These are phyloP conservation scores for Anhinga anhinga DNA, from an alignment of 2,113 vertebrate genomes.

Conservation along the genomic window DNA sequence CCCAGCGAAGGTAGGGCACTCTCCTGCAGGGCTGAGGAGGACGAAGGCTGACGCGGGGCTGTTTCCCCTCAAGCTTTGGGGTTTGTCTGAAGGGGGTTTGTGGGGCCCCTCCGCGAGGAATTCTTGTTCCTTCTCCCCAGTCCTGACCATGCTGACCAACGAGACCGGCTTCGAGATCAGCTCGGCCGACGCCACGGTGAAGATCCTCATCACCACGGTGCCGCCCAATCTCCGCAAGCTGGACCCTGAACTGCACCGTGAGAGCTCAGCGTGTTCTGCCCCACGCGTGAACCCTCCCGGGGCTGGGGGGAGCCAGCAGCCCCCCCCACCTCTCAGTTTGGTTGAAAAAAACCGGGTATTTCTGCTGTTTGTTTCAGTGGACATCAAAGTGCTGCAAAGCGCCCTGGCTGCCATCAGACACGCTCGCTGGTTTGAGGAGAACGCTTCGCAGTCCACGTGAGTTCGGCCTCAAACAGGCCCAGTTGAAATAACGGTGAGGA, in stretches of 20 bases:
- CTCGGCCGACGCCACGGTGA: slow-evolving; percentile 92
- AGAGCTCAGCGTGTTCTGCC: background rate
- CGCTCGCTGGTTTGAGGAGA: slow-evolving; percentile 98
- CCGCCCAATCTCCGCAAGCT: slow-evolving; percentile 96
- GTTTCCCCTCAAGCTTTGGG: background rate
- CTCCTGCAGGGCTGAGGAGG: background rate
- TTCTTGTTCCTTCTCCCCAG: slow-evolving; percentile 54
- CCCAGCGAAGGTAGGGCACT: slow-evolving; percentile 83
- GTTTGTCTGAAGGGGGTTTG: background rate
- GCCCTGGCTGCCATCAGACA: slow-evolving; percentile 95
- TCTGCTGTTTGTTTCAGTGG: slow-evolving; percentile 78
- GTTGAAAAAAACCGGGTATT: background rate
- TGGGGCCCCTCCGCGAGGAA: accelerated
- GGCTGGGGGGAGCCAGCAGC: background rate
- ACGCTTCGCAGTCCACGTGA: slow-evolving; percentile 97
- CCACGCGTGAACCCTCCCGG: accelerated
- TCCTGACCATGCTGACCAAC: slow-evolving; percentile 95
- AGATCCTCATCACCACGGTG: slow-evolving; percentile 96
- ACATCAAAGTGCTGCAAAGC: slow-evolving; percentile 97
- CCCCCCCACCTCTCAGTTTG: background rate
- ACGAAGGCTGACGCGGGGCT: accelerated
- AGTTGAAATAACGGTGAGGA: too few species aligned
- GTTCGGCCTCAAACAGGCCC: background rate
- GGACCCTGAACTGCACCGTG: slow-evolving; percentile 93
- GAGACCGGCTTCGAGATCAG: slow-evolving; percentile 97